phyloP scores from a whole-genome alignment of 2,888 invertebrate genomes.

The Dryomyza anilis region DNA sequence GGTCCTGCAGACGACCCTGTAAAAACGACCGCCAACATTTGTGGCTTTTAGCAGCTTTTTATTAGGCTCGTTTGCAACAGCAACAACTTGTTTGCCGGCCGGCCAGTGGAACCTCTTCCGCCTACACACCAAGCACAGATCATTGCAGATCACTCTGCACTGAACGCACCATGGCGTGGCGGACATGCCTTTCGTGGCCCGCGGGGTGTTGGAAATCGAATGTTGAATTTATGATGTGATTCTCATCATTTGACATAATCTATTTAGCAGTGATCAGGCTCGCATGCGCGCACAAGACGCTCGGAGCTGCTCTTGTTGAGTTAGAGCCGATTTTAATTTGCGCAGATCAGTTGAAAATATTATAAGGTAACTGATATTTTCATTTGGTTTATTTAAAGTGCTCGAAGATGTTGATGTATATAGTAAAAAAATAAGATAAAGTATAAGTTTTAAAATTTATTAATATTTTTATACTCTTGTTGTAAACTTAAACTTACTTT shows the following conservation, averaged over 20 bases:
- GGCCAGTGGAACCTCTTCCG: slow-evolving; percentile 31
- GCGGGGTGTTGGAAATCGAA: slow-evolving; percentile 33
- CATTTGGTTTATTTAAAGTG: too few species aligned
- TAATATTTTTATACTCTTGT: too few species aligned
- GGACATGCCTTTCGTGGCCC: slow-evolving; percentile 19
- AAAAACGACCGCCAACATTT: too few species aligned
- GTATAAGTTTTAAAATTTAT: too few species aligned
- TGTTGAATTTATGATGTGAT: slow-evolving; percentile 57
- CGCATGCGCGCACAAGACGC: neutral
- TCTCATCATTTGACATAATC: slow-evolving; percentile 60
- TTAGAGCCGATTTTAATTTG: neutral
- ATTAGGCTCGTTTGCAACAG: slow-evolving; percentile 21
- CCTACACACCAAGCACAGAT: too few species aligned
- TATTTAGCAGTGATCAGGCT: slow-evolving; percentile 48
- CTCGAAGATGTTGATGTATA: too few species aligned
- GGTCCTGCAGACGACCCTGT: too few species aligned
- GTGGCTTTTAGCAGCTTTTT: too few species aligned
- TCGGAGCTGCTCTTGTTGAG: neutral
- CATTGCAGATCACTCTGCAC: too few species aligned
- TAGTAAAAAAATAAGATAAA: too few species aligned
- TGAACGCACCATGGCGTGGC: slow-evolving; percentile 7
- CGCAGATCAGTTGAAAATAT: neutral
- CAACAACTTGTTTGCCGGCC: slow-evolving; percentile 22
- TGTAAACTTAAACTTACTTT: too few species aligned
- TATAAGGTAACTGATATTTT: too few species aligned